Evolutionary conservation across 2,888 invertebrate genomes (phyloP).

Genomic region (Xanthia togata): DNA sequence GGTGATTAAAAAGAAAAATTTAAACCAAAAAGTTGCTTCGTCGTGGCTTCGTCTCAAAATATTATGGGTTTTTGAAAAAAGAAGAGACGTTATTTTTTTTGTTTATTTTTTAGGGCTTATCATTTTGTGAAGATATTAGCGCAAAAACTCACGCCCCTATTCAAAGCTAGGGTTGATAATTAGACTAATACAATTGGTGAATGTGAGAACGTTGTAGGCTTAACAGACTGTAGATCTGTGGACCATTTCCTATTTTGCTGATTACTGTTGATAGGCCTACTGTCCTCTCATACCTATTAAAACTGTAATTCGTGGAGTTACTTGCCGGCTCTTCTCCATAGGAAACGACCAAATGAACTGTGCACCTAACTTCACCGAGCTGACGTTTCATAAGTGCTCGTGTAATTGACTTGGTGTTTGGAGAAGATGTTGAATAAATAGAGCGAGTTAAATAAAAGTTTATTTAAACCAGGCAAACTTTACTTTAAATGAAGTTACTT

Average conservation of each 20-base stretch:
- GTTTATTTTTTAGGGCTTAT: constrained; percentile 17
- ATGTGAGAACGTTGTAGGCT: too few species aligned
- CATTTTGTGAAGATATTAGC: constrained; percentile 5
- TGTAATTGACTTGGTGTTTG: too few species aligned
- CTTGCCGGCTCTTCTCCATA: too few species aligned
- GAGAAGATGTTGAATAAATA: background rate
- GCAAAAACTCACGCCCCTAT: background rate
- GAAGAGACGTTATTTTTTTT: constrained; percentile 25
- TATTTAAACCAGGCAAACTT: too few species aligned
- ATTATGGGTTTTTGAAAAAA: constrained; percentile 51
- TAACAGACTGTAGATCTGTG: too few species aligned
- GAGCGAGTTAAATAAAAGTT: background rate
- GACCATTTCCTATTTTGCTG: too few species aligned
- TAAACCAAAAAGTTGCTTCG: constrained; percentile 34
- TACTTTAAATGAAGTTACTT: background rate
- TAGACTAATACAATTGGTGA: background rate
- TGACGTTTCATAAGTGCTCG: too few species aligned
- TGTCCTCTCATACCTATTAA: too few species aligned
- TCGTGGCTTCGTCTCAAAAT: constrained; percentile 28
- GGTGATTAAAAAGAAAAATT: constrained; percentile 48
- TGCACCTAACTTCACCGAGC: too few species aligned
- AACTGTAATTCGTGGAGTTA: too few species aligned
- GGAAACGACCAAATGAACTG: too few species aligned
- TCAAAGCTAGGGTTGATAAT: background rate
- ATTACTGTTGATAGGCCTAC: too few species aligned